Percentiles rank a stretch among this genome's conserved stretches.
These are phyloP conservation scores for Blastobasis lacticolella DNA, from an alignment of 2,888 invertebrate species.

Conservation along the genomic window DNA sequence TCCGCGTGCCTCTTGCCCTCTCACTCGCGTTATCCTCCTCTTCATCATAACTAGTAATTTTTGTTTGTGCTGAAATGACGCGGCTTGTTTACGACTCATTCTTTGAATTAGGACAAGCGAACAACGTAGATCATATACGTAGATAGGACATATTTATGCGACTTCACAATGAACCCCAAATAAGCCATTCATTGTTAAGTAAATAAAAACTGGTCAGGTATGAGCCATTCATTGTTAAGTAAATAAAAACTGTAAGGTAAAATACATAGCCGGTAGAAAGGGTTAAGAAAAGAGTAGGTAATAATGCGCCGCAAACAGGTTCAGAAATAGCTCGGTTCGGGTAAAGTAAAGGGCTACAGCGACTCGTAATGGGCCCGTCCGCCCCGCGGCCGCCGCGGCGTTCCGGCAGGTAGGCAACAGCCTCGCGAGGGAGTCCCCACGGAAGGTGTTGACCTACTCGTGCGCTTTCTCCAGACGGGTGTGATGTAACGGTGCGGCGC, in stretches of 20 bases:
- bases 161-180: background rate
- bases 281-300: too few relatives aligned
- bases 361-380: too few relatives aligned
- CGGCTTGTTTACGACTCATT: conserved; percentile 58
- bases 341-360: too few relatives aligned
- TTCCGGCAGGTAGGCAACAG: too few relatives aligned
- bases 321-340: too few relatives aligned
- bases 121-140: conserved; percentile 2
- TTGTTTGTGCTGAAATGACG: conserved; percentile 66
- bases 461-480: conserved; percentile 64
- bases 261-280: too few relatives aligned
- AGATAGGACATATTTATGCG: background rate
- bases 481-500: conserved; percentile 56
- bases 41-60: conserved; percentile 56
- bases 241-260: background rate
- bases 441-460: conserved; percentile 51
- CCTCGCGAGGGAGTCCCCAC: too few relatives aligned
- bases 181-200: too few relatives aligned
- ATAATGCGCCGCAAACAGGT: too few relatives aligned
- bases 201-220: background rate
- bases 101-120: conserved; percentile 53
- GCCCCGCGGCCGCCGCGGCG: too few relatives aligned
- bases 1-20: conserved; percentile 41
- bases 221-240: too few relatives aligned
- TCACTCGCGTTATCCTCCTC: conserved; percentile 48